A percentile compares a stretch with the other conserved stretches of the same genome.
Conservation (phyloP, 2,797 vertebrate genomes). For the Pangasius sanitwongsei region DNA sequence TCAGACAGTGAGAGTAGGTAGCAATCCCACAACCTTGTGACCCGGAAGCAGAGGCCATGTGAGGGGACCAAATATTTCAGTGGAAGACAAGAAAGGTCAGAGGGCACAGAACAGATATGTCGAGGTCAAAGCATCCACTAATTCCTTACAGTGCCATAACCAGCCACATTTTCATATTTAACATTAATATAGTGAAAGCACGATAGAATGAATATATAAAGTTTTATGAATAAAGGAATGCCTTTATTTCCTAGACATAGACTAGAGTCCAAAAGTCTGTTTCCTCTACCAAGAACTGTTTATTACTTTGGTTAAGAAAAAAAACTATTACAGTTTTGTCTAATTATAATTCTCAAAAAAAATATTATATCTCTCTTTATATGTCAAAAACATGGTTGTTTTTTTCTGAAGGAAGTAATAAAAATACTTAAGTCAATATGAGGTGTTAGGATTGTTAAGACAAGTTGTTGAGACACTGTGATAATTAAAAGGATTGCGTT, state of each 20-base stretch:
- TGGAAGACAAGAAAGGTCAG: neutral
- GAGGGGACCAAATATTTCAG: neutral
- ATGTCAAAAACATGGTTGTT: neutral
- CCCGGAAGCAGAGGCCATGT: neutral
- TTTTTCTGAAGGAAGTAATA: neutral
- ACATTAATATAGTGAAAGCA: neutral
- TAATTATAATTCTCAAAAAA: neutral
- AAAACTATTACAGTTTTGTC: neutral
- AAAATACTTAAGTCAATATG: neutral
- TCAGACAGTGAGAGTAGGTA: conserved; percentile 50
- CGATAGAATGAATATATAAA: neutral
- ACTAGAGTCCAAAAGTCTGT: neutral
- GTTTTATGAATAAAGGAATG: neutral
- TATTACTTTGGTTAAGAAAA: neutral
- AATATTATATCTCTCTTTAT: neutral
- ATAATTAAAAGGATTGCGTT: neutral
- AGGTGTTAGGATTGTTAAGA: neutral
- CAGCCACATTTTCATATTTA: neutral
- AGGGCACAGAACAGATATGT: neutral
- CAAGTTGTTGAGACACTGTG: neutral
- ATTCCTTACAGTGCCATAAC: neutral
- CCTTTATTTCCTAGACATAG: neutral
- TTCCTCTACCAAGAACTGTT: neutral
- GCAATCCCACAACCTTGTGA: conserved; percentile 15
- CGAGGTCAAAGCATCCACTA: neutral